phyloP scores from a whole-genome alignment of 2,888 invertebrate species.

The Eupithecia vulgata region DNA sequence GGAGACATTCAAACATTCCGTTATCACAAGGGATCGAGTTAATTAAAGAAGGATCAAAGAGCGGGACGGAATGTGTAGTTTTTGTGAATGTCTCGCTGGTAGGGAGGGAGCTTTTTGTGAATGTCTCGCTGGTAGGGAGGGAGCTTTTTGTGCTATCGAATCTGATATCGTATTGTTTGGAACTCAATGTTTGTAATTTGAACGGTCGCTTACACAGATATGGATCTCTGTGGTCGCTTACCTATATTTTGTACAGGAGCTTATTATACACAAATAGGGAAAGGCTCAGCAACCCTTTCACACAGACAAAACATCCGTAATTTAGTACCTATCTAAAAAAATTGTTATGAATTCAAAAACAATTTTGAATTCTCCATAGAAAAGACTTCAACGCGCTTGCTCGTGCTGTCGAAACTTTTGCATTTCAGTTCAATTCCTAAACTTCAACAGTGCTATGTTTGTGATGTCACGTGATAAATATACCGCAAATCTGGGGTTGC shows the following conservation, averaged over 20 bases:
- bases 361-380: conserved; percentile 31
- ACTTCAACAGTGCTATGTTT: neutral
- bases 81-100: conserved; percentile 33
- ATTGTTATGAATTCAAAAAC: neutral
- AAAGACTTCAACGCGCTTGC: conserved; percentile 63
- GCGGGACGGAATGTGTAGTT: conserved; percentile 41
- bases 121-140: conserved; percentile 28
- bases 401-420: neutral
- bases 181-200: conserved; percentile 15
- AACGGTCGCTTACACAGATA: conserved; percentile 4
- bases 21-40: conserved; percentile 38
- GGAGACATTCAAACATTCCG: conserved; percentile 25
- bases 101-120: conserved; percentile 42
- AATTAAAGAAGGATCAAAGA: conserved; percentile 41
- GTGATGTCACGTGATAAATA: neutral
- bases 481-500: neutral
- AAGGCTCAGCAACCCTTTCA: neutral
- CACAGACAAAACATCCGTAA: neutral
- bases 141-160: conserved; percentile 32
- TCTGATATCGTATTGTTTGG: conserved; percentile 32
- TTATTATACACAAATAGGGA: neutral
- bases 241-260: conserved; percentile 17
- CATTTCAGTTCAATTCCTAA: neutral
- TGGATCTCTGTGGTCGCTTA: no score
- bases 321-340: no score